Evolutionary conservation across 1,140 invertebrate species (phyloP).

Genomic region (Drosophila fuyamai): DNA sequence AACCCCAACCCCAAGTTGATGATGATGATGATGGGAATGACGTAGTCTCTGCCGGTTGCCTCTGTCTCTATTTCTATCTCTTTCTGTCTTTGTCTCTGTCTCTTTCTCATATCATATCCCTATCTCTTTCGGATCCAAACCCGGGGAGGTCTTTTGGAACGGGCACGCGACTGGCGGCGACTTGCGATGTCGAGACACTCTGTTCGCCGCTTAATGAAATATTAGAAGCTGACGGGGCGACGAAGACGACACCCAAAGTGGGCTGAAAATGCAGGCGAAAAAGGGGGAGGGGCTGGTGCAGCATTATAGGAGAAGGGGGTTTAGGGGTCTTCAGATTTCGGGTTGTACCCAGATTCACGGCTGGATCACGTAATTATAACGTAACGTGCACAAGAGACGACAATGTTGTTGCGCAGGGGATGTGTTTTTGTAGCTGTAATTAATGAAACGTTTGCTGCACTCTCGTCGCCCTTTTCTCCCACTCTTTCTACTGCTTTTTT

Average conservation of each 20-base stretch:
- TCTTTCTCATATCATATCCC: background rate
- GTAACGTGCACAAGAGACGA: constrained; percentile 62
- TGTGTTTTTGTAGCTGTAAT: constrained; percentile 31
- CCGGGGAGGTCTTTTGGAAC: constrained; percentile 52
- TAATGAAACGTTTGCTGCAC: constrained; percentile 39
- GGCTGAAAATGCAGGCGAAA: constrained; percentile 1
- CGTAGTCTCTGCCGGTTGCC: constrained; percentile 34
- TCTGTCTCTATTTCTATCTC: constrained; percentile 3
- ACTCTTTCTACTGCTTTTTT: constrained; percentile 17
- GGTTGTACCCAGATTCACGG: constrained; percentile 19
- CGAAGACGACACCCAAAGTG: constrained; percentile 60
- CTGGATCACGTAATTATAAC: constrained; percentile 68
- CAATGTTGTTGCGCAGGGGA: constrained; percentile 16
- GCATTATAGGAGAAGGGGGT: background rate
- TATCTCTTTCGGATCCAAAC: background rate
- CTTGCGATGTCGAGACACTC: constrained; percentile 45
- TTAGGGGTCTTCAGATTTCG: background rate
- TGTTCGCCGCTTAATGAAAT: constrained; percentile 65
- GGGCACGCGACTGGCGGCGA: constrained; percentile 65
- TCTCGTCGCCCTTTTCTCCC: constrained; percentile 6
- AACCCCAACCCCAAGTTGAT: constrained; percentile 9
- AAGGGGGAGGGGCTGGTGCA: background rate
- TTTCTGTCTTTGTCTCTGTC: background rate
- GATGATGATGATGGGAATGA: constrained; percentile 44
- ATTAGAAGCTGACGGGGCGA: constrained; percentile 74